Evolutionary conservation across 2,113 vertebrate species (phyloP).

Genomic region (Ammodytes marinus): DNA sequence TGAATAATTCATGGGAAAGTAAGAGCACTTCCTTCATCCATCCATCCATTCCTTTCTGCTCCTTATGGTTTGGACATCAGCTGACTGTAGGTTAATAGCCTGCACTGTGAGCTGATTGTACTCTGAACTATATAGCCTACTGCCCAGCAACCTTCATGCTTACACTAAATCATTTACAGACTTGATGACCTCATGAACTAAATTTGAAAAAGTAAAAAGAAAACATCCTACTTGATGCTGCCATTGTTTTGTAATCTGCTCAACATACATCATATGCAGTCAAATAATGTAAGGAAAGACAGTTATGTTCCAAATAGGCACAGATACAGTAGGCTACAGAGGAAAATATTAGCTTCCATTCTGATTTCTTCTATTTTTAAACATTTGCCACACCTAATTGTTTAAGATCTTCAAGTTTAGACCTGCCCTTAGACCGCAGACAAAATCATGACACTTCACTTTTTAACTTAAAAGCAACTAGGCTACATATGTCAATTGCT

Average conservation of each 20-base stretch:
- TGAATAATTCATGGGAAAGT: conserved; percentile 48
- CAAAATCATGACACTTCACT: not conserved
- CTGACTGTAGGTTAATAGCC: conserved; percentile 19
- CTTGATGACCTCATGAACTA: not conserved
- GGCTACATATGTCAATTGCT: no score
- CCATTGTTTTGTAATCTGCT: not conserved
- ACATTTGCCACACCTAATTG: not conserved
- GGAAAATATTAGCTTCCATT: no score
- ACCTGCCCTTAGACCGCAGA: not conserved
- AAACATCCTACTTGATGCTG: no score
- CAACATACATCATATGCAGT: no score
- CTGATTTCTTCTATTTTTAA: no score
- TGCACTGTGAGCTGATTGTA: not conserved
- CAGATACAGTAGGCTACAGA: no score
- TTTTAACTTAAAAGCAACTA: not conserved
- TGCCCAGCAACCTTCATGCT: not conserved
- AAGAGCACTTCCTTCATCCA: conserved; percentile 21
- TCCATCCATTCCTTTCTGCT: not conserved
- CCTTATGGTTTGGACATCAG: conserved; percentile 27
- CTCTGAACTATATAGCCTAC: not conserved
- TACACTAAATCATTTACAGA: not conserved
- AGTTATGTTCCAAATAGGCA: no score
- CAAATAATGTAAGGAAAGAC: no score
- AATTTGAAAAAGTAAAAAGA: not conserved
- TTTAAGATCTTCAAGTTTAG: not conserved